Percentiles rank a stretch among this genome's conserved stretches.
Conservation (phyloP, 2,888 invertebrate species). For the Torymus aiolomorphi region DNA sequence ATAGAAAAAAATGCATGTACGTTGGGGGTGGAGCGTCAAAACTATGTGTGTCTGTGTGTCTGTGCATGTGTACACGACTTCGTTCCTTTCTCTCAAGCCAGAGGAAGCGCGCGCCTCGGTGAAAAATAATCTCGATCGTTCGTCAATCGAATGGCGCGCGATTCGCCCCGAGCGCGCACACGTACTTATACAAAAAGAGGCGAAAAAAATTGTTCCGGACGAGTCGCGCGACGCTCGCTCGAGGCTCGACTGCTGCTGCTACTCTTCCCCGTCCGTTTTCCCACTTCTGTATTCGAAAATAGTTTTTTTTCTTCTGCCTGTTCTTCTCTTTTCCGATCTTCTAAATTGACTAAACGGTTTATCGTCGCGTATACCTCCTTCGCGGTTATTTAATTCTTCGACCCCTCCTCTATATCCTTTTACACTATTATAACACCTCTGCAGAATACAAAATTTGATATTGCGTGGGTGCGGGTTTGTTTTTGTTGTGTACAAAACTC, state of each 20-base stretch:
- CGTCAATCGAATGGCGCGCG: too few relatives aligned
- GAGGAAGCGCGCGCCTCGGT: too few relatives aligned
- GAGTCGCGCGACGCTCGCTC: not conserved
- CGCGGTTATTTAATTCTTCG: too few relatives aligned
- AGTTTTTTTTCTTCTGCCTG: not conserved
- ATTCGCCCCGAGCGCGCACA: too few relatives aligned
- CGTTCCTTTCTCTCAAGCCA: too few relatives aligned
- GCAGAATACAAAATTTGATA: slow-evolving; percentile 46
- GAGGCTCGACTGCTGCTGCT: slow-evolving; percentile 13
- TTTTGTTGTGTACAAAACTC: slow-evolving; percentile 8
- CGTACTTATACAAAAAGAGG: too few relatives aligned
- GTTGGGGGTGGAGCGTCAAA: slow-evolving; percentile 1
- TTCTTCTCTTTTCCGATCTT: slow-evolving; percentile 25
- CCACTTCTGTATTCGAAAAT: slow-evolving; percentile 47
- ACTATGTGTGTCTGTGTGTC: not conserved
- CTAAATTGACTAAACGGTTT: slow-evolving; percentile 54
- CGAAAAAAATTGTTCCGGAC: too few relatives aligned
- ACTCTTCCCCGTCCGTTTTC: not conserved
- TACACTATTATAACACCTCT: slow-evolving; percentile 23
- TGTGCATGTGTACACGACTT: not conserved
- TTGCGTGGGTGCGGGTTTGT: slow-evolving; percentile 21
- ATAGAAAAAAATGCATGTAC: too few relatives aligned
- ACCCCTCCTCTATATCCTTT: too few relatives aligned
- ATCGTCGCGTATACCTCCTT: slow-evolving; percentile 7
- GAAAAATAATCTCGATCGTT: too few relatives aligned